Evolutionary conservation across 2,888 invertebrate species (phyloP), one percentile per base, ranked within the genome.

Genomic region (Rhagonycha fulva): DNA sequence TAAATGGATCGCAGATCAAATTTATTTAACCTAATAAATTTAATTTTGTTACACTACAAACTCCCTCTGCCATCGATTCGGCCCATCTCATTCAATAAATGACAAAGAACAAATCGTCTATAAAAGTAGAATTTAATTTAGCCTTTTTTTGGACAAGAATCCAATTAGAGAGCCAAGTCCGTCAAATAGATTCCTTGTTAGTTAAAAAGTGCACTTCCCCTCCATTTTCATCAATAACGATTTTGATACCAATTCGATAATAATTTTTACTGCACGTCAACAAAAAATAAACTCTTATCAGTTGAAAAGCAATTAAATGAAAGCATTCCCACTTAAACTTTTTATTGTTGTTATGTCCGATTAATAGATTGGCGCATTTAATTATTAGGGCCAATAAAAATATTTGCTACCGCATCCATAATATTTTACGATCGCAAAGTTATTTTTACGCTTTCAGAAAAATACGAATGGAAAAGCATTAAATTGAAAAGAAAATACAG

Each of bases 111-210:
- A 84, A 84, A 84, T 84, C 84, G 84, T 81, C 83, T 83, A 85
- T 85, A 85, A 85, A 85, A 84, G 82, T 83, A 83, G 85, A 85
- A 85, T 86, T 85, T 85, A 86, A 86, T 86, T 86, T 84, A 81
- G 81, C 76, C 80, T 82, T 81, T 74, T 81, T 62, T 66, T 80
- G 80, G 82, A 82, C 82, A 83, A 82, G 84, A 85, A 85, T 85
- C 84, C 85, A 85, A 85, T 85, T 85, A 85, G 84, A 82, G 82
- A 76, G 75, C 78, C 81, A 80, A 79, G 84, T 84, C 84, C 84
- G 84, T 83, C 84, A 83, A 82, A 83, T 84, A 81, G 84, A 84
- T 85, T 85, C 83, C 83, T 83, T 80, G 84, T 83, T 83, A 83
- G 84, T 83, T 83, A 84, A 84, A 84, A 79, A 81, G 76, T 62